These are phyloP conservation scores for Saiga tatarica DNA, from an alignment of 2,113 vertebrate genomes.

Conservation along the genomic window DNA sequence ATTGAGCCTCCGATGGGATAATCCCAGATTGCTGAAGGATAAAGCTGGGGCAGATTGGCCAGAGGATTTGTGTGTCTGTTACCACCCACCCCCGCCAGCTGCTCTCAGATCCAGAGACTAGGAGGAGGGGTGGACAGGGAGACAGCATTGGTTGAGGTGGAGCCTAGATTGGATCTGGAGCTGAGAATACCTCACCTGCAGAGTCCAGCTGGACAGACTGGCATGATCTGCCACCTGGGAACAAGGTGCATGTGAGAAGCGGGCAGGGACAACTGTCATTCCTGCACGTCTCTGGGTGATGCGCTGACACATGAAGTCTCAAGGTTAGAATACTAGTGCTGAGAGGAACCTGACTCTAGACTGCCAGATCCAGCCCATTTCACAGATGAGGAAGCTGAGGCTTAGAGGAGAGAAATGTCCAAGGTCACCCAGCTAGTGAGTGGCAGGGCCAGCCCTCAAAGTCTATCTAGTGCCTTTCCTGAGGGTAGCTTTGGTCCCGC, in stretches of 20 bases:
- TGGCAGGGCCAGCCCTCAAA: not conserved
- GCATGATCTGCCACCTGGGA: not conserved
- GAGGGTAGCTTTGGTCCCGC: not conserved
- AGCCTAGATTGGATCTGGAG: not conserved
- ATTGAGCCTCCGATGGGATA: conserved; percentile 71
- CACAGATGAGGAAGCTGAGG: not conserved
- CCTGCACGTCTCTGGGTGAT: not conserved
- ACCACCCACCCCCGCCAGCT: conserved; percentile 45
- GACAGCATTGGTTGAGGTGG: not conserved
- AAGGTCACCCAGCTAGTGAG: not conserved
- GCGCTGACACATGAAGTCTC: not conserved
- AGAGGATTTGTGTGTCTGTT: conserved; percentile 47
- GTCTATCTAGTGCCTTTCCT: not conserved
- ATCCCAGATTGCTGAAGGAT: conserved; percentile 77
- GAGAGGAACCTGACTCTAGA: not conserved
- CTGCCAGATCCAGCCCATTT: not conserved
- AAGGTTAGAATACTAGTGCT: too few relatives aligned
- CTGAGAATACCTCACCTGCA: not conserved
- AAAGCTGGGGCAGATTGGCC: conserved; percentile 38
- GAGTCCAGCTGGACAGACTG: not conserved
- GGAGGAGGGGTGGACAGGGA: not conserved
- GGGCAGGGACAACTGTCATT: not conserved
- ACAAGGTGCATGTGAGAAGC: not conserved
- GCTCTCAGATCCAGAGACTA: conserved; percentile 55
- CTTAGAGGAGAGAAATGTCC: not conserved